Base-by-base conservation (phyloP, 2,113 vertebrate species). In the Saguinus midas region DNA sequence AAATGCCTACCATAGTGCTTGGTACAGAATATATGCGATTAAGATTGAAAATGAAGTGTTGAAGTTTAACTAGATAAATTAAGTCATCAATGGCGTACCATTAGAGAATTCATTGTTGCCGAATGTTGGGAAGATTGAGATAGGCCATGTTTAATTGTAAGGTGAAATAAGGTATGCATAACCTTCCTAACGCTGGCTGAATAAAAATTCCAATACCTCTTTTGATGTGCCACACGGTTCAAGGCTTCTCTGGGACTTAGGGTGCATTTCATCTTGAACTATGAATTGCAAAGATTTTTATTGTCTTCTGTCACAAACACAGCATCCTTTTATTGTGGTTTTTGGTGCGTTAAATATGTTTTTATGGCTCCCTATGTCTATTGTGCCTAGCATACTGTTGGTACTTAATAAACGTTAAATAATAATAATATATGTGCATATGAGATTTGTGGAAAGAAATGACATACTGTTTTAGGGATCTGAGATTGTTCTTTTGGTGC, bases 341-440 rank as follows among this genome's bases (percentile, higher is more conserved):
- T 98, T 98, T 93, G 92, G 87, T 86, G 5, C 32, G 70, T 95
- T 97, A 93, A 98, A 94, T 92, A 97, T 94, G 91, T 95, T 96
- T 97, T 97, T 96, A 91, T 92, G 92, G 78, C 80, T 86, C 83
- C 81, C 78, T 95, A 29, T 96, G 94, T 95, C 96, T 80, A 43
- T 70, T 88, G 14, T 8, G 73, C 96, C 91, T 96, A 97, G 95
- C 89, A 83, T 85, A 55, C 66, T 81, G 86, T 91, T 97, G 96
- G 97, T 97, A 95, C 97, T 98, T 98, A 98, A 98, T 97, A 97
- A 98, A 96, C 75, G 94, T 96, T 98, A 98, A 98, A 98, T 98
- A 97, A 98, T 97, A 97, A 98, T 97, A 98, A 98, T 97, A 90
- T 98, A 97, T 97, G 97, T 98, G 91, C 98, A 96, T 97, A 91